Evolutionary conservation across 2,888 invertebrate genomes (phyloP), one percentile per base, ranked within the genome.

Genomic region (Cyclophora punctaria): DNA sequence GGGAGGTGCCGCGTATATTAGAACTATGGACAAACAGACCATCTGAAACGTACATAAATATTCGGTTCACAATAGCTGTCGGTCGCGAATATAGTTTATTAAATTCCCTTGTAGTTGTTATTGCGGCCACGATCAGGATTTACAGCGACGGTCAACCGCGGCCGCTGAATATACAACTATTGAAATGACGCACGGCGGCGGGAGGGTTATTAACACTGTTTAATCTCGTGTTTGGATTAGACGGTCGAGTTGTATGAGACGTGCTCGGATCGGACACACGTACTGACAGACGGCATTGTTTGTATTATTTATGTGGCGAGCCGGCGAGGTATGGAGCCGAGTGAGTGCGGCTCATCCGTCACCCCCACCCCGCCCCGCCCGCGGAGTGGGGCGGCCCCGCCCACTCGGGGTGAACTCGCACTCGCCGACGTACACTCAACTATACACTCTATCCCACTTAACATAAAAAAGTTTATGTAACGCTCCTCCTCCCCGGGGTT

Each of bases 281-380:
- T 51, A 63, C 41, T 60, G 71, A 71, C 66, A 63, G 64, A 57
- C 53, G 55, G 55, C 49, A 51, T 48, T 60, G 61, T 58, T 56
- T 59, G 37, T 67, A 72, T 75, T 79, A 83, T 85, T 83, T 81
- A 83, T 84, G 78, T 75, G 59, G 73, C 66, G 74, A 77, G 83
- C 75, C 83, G 84, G 83, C 73, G 71, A 63, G 64, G 73, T 80
- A 82, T 81, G 84, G 82, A 5, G 37, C 37, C 37, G 37, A 76
- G 81, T 79, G 78, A 64, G 65, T 57, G 64, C 20, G 69, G 64
- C 64, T 76, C 84, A 86, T 87, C 84, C 73, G 75, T 87, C 87
- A 81, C 72, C 80, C 85, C 85, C 85, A 84, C 81, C 81, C 85
- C 71, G 80, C 74, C 53, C 62, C 33, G 59, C 41, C 79, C 68